A percentile compares a stretch with the other conserved stretches of the same genome.
These are phyloP conservation scores for Tetheella fluctuosa DNA, from an alignment of 2,888 invertebrate genomes.

Conservation along the genomic window DNA sequence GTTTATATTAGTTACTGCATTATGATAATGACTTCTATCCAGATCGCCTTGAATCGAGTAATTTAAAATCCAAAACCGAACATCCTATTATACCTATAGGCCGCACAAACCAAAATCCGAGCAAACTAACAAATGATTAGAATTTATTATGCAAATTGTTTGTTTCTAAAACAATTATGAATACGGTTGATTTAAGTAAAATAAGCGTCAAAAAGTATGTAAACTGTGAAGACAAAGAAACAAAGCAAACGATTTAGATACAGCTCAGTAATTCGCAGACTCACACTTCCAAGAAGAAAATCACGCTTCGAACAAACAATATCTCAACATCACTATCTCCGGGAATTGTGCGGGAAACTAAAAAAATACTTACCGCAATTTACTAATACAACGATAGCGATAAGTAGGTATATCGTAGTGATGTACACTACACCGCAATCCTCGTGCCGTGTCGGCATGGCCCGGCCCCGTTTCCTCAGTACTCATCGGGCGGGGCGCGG, in stretches of 20 bases:
- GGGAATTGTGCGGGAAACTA: slow-evolving; percentile 30
- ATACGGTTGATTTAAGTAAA: not conserved
- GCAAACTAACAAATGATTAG: not conserved
- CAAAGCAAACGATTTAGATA: not conserved
- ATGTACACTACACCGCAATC: slow-evolving; percentile 52
- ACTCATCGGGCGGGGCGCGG: slow-evolving; percentile 21
- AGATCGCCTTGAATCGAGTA: not conserved
- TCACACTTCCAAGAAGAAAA: slow-evolving; percentile 1
- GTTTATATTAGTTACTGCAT: slow-evolving; percentile 13
- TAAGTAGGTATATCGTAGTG: slow-evolving; percentile 44
- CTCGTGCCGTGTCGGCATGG: slow-evolving; percentile 38
- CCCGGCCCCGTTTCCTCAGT: slow-evolving; percentile 47
- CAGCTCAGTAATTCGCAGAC: slow-evolving; percentile 4
- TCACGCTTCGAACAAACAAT: slow-evolving; percentile 13
- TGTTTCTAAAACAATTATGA: not conserved
- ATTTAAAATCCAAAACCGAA: not conserved
- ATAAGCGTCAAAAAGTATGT: not conserved
- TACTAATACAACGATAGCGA: slow-evolving; percentile 44
- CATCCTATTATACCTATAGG: not conserved
- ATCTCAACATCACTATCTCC: slow-evolving; percentile 29
- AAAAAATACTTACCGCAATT: slow-evolving; percentile 33
- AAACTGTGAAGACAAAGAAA: not conserved
- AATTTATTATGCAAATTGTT: not conserved
- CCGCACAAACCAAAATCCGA: not conserved
- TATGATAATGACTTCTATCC: not conserved